Conservation (phyloP, 2,888 invertebrate species). For the Eupithecia abbreviata region DNA sequence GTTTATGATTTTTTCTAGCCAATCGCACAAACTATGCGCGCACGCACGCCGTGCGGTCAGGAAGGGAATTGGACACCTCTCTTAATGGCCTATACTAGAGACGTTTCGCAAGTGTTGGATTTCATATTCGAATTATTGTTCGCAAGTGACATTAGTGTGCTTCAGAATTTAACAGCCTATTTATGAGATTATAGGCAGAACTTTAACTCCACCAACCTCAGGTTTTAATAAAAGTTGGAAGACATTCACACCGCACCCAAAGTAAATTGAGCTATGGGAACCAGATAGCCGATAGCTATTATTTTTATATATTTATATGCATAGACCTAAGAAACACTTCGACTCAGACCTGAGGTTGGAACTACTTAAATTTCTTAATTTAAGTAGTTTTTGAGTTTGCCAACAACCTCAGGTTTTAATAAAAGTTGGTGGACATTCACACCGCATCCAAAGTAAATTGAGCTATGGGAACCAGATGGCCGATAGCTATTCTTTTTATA, state of each 20-base stretch:
- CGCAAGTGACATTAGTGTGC: neutral
- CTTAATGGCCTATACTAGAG: slow-evolving; percentile 61
- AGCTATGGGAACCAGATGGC: neutral
- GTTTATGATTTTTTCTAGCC: slow-evolving; percentile 11
- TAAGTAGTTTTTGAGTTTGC: no score
- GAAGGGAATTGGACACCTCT: slow-evolving; percentile 70
- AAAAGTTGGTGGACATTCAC: no score
- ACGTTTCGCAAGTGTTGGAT: slow-evolving; percentile 26
- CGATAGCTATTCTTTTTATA: neutral
- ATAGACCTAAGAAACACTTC: neutral
- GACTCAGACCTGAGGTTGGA: no score
- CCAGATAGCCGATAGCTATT: neutral
- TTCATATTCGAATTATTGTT: slow-evolving; percentile 18
- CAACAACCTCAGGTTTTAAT: no score
- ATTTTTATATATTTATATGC: neutral
- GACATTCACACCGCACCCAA: neutral
- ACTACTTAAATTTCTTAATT: no score
- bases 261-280: neutral
- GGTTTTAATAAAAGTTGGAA: neutral
- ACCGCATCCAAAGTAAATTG: slow-evolving; percentile 1
- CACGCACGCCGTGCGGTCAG: slow-evolving; percentile 47
- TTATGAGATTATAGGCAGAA: neutral
- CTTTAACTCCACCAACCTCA: neutral
- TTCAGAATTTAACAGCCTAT: neutral
- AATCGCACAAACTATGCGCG: slow-evolving; percentile 19